Evolutionary conservation across 1,140 invertebrate species (phyloP).

Genomic region (Aradophagus sp.): DNA sequence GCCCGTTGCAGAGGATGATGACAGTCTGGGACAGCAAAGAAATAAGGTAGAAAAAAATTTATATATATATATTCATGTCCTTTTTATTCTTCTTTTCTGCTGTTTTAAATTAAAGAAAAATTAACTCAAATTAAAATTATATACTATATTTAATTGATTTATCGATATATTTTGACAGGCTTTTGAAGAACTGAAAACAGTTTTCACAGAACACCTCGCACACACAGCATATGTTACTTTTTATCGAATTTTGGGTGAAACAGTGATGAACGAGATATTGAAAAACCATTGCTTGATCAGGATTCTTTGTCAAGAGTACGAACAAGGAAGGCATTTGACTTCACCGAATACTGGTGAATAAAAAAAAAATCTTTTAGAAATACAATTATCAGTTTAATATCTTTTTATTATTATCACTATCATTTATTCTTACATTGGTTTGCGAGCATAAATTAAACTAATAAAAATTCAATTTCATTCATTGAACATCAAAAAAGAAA

Average conservation of each 20-base stretch:
- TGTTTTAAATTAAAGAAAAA: too few species aligned
- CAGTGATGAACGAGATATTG: slow-evolving; percentile 80
- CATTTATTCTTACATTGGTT: too few species aligned
- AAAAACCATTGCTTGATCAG: slow-evolving; percentile 87
- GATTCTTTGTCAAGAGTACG: slow-evolving; percentile 83
- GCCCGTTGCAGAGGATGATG: slow-evolving; percentile 65
- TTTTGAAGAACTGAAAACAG: slow-evolving; percentile 84
- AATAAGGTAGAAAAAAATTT: slow-evolving; percentile 58
- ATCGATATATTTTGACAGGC: slow-evolving; percentile 73
- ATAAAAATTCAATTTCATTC: too few species aligned
- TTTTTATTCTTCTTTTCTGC: slow-evolving; percentile 24
- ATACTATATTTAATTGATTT: too few species aligned
- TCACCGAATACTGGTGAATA: slow-evolving; percentile 55
- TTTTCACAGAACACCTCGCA: slow-evolving; percentile 89
- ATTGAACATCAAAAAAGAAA: too few species aligned
- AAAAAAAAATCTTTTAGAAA: too few species aligned
- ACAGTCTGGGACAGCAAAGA: slow-evolving; percentile 58
- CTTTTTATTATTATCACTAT: too few species aligned
- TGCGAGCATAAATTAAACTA: too few species aligned
- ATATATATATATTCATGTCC: not conserved
- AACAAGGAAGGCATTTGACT: slow-evolving; percentile 69
- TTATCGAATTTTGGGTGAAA: slow-evolving; percentile 83
- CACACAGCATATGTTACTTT: slow-evolving; percentile 88
- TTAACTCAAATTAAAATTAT: too few species aligned
- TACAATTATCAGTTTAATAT: not conserved